These are phyloP conservation scores for Perca flavescens DNA, from an alignment of 2,113 vertebrate species.

Conservation along the genomic window DNA sequence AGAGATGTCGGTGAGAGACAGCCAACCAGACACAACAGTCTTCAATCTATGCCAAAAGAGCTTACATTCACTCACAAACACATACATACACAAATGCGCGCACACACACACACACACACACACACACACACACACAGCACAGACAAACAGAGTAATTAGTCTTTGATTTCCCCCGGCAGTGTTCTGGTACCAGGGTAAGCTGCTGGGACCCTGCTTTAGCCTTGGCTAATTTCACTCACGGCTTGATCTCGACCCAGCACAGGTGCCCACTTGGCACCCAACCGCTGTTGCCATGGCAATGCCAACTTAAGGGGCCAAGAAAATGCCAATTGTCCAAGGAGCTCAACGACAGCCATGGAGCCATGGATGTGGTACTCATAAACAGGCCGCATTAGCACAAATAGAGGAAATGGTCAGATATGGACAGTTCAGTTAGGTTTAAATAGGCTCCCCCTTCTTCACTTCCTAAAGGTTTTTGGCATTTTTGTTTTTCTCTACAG, in stretches of 20 bases:
- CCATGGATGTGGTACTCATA: slow-evolving; percentile 16
- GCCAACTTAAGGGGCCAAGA: slow-evolving; percentile 64
- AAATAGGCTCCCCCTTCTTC: background rate
- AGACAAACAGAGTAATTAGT: slow-evolving; percentile 71
- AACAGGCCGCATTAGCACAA: slow-evolving; percentile 21
- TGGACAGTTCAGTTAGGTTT: slow-evolving; percentile 3
- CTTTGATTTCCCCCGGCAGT: slow-evolving; percentile 78
- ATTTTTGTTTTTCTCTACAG: background rate
- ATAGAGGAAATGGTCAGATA: background rate
- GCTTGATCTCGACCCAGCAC: slow-evolving; percentile 76
- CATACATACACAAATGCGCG: background rate
- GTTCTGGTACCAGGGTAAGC: slow-evolving; percentile 70
- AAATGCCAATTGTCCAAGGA: slow-evolving; percentile 68
- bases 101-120: slow-evolving; percentile 17
- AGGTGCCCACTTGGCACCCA: slow-evolving; percentile 76
- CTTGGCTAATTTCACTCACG: slow-evolving; percentile 79
- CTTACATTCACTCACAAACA: slow-evolving; percentile 6
- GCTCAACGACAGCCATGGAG: slow-evolving; percentile 49
- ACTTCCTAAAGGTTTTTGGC: too few species aligned
- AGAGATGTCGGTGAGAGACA: slow-evolving; percentile 24
- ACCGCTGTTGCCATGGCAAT: slow-evolving; percentile 78
- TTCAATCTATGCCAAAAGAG: slow-evolving; percentile 48
- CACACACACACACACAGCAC: slow-evolving; percentile 16
- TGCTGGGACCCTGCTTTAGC: slow-evolving; percentile 75
- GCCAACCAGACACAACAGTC: slow-evolving; percentile 51